These are phyloP conservation scores for Atta texana DNA, from an alignment of 1,140 invertebrate species.

Conservation along the genomic window DNA sequence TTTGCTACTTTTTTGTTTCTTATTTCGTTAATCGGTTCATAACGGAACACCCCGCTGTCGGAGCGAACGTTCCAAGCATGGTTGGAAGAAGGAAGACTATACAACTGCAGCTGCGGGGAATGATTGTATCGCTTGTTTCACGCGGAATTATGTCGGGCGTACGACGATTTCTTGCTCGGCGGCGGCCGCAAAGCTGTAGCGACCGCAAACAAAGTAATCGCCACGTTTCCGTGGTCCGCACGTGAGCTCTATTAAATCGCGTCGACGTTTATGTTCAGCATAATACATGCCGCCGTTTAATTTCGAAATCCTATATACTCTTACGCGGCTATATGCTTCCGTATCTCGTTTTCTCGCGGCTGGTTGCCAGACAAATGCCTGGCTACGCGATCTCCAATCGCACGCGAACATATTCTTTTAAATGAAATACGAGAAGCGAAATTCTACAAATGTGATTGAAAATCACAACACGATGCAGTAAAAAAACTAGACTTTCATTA, in stretches of 20 bases:
- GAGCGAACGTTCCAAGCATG: neutral
- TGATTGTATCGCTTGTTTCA: slow-evolving; percentile 51
- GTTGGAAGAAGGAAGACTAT: neutral
- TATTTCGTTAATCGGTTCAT: slow-evolving; percentile 46
- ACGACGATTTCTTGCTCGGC: slow-evolving; percentile 37
- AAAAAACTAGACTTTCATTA: neutral
- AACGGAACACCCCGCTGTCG: neutral
- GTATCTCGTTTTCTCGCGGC: neutral
- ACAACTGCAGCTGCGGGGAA: slow-evolving; percentile 47
- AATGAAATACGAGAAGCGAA: neutral
- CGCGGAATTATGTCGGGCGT: slow-evolving; percentile 29
- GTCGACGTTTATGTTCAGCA: slow-evolving; percentile 26
- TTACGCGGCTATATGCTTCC: neutral
- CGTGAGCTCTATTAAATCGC: slow-evolving; percentile 58
- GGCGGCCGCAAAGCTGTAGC: slow-evolving; percentile 26
- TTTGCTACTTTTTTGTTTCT: slow-evolving; percentile 45
- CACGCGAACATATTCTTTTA: neutral
- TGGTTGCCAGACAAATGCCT: neutral
- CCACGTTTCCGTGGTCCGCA: slow-evolving; percentile 33
- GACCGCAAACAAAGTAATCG: slow-evolving; percentile 48
- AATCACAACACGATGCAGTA: neutral
- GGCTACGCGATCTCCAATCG: slow-evolving; percentile 5
- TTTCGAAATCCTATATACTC: neutral
- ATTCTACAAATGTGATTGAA: neutral
- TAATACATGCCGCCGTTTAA: slow-evolving; percentile 40